Percentiles rank a stretch among this genome's conserved stretches.
These are phyloP conservation scores for Aegotheles bennettii DNA, from an alignment of 2,113 vertebrate species.

Conservation along the genomic window DNA sequence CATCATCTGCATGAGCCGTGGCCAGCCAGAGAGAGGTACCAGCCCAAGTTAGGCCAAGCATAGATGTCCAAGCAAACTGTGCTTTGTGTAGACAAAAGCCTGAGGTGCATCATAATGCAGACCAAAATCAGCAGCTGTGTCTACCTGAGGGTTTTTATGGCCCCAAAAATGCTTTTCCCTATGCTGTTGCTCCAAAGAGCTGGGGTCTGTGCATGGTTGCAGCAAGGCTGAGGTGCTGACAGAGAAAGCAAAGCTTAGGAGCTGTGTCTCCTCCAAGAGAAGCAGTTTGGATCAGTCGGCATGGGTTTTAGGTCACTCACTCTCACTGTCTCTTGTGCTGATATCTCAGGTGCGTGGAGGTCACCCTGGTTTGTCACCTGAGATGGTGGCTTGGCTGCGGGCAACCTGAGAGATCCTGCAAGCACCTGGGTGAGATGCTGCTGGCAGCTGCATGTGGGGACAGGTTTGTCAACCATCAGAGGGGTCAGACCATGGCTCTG, in stretches of 20 bases:
- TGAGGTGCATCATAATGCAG: accelerated
- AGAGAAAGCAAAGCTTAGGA: neutral
- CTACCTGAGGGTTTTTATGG: neutral
- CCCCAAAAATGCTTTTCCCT: neutral
- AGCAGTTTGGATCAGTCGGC: neutral
- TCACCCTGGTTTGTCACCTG: neutral
- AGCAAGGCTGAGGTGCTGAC: neutral
- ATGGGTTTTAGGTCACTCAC: neutral
- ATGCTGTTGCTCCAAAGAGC: neutral
- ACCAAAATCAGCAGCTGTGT: neutral
- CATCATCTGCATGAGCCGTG: neutral
- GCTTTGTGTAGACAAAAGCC: neutral
- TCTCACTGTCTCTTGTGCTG: neutral
- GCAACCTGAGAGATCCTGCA: neutral
- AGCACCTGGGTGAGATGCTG: neutral
- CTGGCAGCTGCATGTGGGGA: accelerated
- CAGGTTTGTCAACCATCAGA: accelerated
- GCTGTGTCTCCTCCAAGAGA: neutral
- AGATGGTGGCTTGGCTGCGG: neutral
- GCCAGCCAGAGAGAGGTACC: neutral
- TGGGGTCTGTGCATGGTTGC: neutral
- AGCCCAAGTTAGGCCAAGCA: too few relatives aligned
- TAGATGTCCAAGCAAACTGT: neutral
- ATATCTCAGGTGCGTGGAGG: neutral
- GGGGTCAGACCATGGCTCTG: neutral